Evolutionary conservation across 2,888 invertebrate species (phyloP), one percentile per base, ranked within the genome.

Genomic region (Oligia fasciuncula): DNA sequence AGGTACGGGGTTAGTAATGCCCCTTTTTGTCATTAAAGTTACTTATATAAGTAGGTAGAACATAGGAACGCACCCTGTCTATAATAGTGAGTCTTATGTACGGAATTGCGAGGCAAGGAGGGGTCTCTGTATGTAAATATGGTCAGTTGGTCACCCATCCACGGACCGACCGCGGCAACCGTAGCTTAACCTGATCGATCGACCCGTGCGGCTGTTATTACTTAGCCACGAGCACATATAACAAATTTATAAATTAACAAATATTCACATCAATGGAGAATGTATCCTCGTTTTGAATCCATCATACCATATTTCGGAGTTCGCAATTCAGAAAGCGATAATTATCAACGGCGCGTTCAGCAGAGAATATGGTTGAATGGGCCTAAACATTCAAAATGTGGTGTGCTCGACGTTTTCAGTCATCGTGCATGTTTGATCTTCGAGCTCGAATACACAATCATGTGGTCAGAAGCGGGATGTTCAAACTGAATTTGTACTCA

Each of bases 361-460:
- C 60, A 74, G 19, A 73, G 54, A 8, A 65, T 60, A 66, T 68
- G 84, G 85, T 70, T 76, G 79, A 73, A 57, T 68, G 49, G 69
- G 54, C 57, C 54, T 72, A 72, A 71, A 75, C 71, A 85, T 76
- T 63, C 46, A 66, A 85, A 85, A 85, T 62, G 69, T 51, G 54
- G 71, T 69, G 85, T 60, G 49, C 35, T 73, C 66, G 23, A 51
- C 29, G n/a, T 79, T 74, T 79, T 85, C 84, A 79, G 83, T 85
- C 85, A 85, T 14, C 70, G 79, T 69, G 54, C 79, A 57, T 74
- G 60, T 73, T 78, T 60, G 65, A 83, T 83, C 71, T 85, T 82
- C 76, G 40, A 71, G 85, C 67, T 13, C 71, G 73, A 85, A 85
- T 82, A 69, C 57, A 77, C 72, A 77, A 73, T 49, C 17, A 74